Percentiles rank a stretch among this genome's conserved stretches.
Evolutionary conservation across 2,888 invertebrate species (phyloP).

Genomic region (Acrocyrtus sp.): DNA sequence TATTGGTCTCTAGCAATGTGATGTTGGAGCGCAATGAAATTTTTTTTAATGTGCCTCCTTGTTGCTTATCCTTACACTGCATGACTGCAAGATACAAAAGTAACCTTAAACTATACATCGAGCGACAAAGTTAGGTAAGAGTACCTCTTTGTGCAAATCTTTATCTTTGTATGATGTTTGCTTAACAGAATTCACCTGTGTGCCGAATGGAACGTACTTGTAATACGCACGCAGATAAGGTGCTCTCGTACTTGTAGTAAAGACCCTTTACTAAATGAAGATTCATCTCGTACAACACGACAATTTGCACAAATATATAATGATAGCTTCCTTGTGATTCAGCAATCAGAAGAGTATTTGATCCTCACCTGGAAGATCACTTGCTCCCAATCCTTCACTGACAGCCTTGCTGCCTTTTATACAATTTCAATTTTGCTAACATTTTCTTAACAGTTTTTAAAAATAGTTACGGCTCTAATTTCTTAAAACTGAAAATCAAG

Average conservation of each 20-base stretch:
- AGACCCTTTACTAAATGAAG: constrained; percentile 5
- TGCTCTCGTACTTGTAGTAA: background rate
- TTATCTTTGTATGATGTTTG: background rate
- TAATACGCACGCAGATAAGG: background rate
- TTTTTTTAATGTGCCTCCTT: too few relatives aligned
- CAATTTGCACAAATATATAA: constrained; percentile 38
- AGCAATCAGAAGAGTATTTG: constrained; percentile 56
- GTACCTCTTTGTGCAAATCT: background rate
- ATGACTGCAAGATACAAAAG: too few relatives aligned
- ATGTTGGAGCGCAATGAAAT: too few relatives aligned
- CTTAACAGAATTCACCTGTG: background rate
- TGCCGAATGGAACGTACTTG: background rate
- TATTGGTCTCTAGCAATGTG: too few relatives aligned
- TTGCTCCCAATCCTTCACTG: constrained; percentile 52
- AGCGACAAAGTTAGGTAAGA: too few relatives aligned
- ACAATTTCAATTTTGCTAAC: too few relatives aligned
- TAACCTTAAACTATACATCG: too few relatives aligned
- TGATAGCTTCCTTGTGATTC: constrained; percentile 49
- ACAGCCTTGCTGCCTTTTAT: too few relatives aligned
- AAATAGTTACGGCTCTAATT: background rate
- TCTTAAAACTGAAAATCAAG: too few relatives aligned
- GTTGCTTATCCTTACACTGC: too few relatives aligned
- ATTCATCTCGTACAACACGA: constrained; percentile 29
- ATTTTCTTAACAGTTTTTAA: background rate
- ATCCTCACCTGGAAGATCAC: constrained; percentile 57